Evolutionary conservation across 2,797 vertebrate species (phyloP), one percentile per base, ranked within the genome.

Genomic region (Acanthornis magna): DNA sequence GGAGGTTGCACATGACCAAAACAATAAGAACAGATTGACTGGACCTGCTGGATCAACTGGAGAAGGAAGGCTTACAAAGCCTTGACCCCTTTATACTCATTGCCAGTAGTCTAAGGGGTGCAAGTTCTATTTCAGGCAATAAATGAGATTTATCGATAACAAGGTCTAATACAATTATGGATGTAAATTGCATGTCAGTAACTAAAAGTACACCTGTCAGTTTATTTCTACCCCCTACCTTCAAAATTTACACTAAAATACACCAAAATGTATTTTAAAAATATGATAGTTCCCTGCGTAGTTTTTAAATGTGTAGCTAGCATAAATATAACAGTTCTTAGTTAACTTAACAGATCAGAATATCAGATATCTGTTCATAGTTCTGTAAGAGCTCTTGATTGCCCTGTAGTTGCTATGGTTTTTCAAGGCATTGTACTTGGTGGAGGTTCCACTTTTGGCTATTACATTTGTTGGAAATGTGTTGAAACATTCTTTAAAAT

Each of bases 51-150:
- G 42, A 32, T 48, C 15, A 42, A 0, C 10, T 42, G 17, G 29
- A 65, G 11, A 23, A 55, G 29, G n/a, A 51, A 66, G 7, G 16
- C 4, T 79, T 48, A 40, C 2, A 48, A 72, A 18, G 36, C 16
- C 0, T 0, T 29, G 14, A 62, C 2, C 6, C 16, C 8, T 47
- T 83, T 63, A 61, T 65, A 53, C 16, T 23, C 23, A 58, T 7
- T 50, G 13, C 16, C 32, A 61, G 27, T 19, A 62, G 4, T 29
- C 18, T 18, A 36, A 62, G 21, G 18, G 16, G 26, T 66, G 14
- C 15, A 62, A 86, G 5, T 43, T 66, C 29, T 55, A 27, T 18
- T 38, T 65, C 29, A 38, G 1, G 1, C 10, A 45, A 43, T 19
- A 61, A 50, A 87, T 51, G 9, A 78, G n/a, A 48, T 1, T 57